Evolutionary conservation across 2,888 invertebrate genomes (phyloP), one percentile per base, ranked within the genome.

Genomic region (Troides oblongomaculatus): DNA sequence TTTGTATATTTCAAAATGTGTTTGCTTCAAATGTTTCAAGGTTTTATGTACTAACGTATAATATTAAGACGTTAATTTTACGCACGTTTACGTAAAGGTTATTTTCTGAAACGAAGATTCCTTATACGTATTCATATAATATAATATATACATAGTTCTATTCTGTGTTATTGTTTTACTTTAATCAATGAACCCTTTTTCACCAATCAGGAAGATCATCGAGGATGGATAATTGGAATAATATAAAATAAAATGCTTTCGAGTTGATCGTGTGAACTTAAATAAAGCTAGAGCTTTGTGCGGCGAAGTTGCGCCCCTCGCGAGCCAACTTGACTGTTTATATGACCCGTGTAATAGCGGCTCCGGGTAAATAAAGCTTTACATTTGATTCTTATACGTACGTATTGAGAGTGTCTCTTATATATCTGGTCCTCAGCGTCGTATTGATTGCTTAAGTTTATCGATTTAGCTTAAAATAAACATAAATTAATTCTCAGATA

Each of bases 291-390:
- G 59, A 53, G 71, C 74, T 75, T 77, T 76, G 74, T 74, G 76
- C 80, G 76, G 76, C 81, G 78, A 77, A 71, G 73, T 71, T 70
- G 62, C 80, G 80, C 80, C 80, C 80, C 78, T 78, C 81, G 79
- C 78, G 76, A 80, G 82, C 82, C 78, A 87, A 88, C 86, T 89
- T 88, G 88, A 88, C 88, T 86, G 86, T 85, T 87, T 89, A 89
- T 88, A 89, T 89, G 89, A 89, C 85, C 89, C 89, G 89, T 89
- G 88, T 89, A 89, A 89, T 87, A 84, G 87, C 83, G 84, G 84
- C 87, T 87, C 87, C 85, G 87, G 88, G 86, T 88, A 87, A 88
- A 88, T 89, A 88, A 87, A 87, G 86, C 87, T 85, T 84, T 86
- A 83, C 84, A 85, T 87, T 88, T 85, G 85, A 84, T 83, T 84